Conservation (phyloP, 1,140 invertebrate genomes). For the Rhynchophorus ferrugineus region DNA sequence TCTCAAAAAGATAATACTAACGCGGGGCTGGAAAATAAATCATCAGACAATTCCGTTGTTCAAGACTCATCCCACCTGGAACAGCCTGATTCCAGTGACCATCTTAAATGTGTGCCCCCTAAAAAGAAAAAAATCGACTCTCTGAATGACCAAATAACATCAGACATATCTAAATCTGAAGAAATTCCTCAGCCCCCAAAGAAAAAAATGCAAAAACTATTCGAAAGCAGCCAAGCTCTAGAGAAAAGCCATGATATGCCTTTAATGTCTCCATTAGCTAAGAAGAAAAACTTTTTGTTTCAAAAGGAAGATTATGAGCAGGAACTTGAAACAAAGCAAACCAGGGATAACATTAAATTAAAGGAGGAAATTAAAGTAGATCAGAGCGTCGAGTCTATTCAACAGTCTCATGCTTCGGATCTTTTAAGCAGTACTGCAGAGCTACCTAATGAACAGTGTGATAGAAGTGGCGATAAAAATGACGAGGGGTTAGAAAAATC, state of each 20-base stretch:
- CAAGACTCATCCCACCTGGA: too few species aligned
- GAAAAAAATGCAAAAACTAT: conserved; percentile 20
- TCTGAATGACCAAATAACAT: neutral
- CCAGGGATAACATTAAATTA: neutral
- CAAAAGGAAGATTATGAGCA: conserved; percentile 10
- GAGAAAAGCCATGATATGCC: conserved; percentile 11
- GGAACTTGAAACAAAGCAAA: neutral
- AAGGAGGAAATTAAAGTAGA: neutral
- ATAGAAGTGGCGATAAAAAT: too few species aligned
- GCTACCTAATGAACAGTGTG: too few species aligned
- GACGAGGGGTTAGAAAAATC: too few species aligned
- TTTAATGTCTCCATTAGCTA: conserved; percentile 17
- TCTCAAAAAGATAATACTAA: neutral
- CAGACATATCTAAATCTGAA: neutral
- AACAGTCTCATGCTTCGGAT: neutral
- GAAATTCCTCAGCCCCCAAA: conserved; percentile 12
- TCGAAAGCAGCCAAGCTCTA: conserved; percentile 9
- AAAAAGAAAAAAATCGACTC: conserved; percentile 20
- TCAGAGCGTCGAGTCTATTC: neutral
- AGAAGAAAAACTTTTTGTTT: conserved; percentile 21
- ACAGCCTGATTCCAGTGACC: neutral
- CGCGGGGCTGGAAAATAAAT: neutral
- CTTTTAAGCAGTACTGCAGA: too few species aligned
- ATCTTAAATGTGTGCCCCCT: conserved; percentile 7
- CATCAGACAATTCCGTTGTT: neutral